A percentile compares a stretch with the other conserved stretches of the same genome.
These are phyloP conservation scores for Caenorhabditis parvicauda DNA, from an alignment of 2,888 invertebrate species.

Conservation along the genomic window DNA sequence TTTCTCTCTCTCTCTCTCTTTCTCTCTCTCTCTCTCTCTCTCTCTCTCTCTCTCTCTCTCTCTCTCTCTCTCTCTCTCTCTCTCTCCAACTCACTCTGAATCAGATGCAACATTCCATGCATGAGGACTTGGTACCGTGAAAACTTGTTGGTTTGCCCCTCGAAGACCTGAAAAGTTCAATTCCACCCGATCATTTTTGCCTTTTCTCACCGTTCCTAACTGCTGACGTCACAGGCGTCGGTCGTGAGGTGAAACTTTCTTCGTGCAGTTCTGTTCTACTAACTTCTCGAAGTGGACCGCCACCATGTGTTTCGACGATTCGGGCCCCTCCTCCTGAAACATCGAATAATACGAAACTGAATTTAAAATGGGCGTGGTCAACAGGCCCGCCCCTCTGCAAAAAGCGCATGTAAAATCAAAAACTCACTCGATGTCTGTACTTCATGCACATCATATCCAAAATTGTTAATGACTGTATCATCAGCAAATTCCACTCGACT, in stretches of 20 bases:
- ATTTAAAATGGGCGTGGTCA: neutral
- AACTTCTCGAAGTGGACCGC: slow-evolving; percentile 38
- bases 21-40: too few species aligned
- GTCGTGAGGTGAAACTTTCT: slow-evolving; percentile 23
- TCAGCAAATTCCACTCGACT: too few species aligned
- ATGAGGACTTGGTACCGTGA: slow-evolving; percentile 24
- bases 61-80: neutral
- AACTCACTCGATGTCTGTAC: slow-evolving; percentile 53
- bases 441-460: slow-evolving; percentile 59
- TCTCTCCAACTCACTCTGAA: slow-evolving; percentile 25
- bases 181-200: neutral
- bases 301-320: slow-evolving; percentile 56
- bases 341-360: neutral
- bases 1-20: too few species aligned
- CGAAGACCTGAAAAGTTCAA: slow-evolving; percentile 4
- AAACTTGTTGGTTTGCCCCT: slow-evolving; percentile 16
- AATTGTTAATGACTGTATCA: slow-evolving; percentile 44
- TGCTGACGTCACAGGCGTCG: slow-evolving; percentile 9
- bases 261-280: slow-evolving; percentile 31
- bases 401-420: neutral
- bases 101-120: slow-evolving; percentile 26
- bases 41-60: too few species aligned
- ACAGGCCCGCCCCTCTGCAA: neutral
- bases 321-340: slow-evolving; percentile 53
- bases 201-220: slow-evolving; percentile 7